A percentile compares a stretch with the other conserved stretches of the same genome.
phyloP scores from a whole-genome alignment of 1,140 invertebrate genomes.

The Pinna nobilis region DNA sequence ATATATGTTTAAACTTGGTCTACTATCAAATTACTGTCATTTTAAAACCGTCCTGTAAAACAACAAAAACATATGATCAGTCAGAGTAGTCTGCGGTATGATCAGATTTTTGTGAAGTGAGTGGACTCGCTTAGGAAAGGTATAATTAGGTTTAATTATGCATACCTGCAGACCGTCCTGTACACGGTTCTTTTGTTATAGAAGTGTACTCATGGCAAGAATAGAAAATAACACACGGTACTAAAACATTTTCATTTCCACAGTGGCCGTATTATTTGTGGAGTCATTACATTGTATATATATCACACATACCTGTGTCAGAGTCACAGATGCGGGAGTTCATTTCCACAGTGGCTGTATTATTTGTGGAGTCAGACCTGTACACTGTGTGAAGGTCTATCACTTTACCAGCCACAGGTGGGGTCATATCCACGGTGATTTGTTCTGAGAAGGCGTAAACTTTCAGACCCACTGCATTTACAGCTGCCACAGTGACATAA shows the following conservation, averaged over 20 bases:
- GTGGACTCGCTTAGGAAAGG: too few species aligned
- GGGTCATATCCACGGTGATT: slow-evolving; percentile 50
- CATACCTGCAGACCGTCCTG: background rate
- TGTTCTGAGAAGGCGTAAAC: slow-evolving; percentile 40
- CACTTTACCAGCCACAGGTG: slow-evolving; percentile 43
- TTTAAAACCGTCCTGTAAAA: too few species aligned
- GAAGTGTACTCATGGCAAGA: background rate
- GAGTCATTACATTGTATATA: too few species aligned
- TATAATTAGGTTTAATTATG: too few species aligned
- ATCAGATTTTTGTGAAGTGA: too few species aligned
- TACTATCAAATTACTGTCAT: background rate
- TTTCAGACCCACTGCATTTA: slow-evolving; percentile 49
- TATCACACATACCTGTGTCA: slow-evolving; percentile 35
- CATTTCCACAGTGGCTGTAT: slow-evolving; percentile 20
- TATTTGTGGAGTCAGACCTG: slow-evolving; percentile 28
- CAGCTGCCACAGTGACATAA: slow-evolving; percentile 51
- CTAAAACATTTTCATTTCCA: background rate
- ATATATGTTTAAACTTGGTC: background rate
- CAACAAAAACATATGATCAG: too few species aligned
- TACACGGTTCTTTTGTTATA: too few species aligned
- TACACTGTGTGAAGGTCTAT: slow-evolving; percentile 48
- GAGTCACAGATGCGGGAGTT: slow-evolving; percentile 44
- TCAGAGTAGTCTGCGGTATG: too few species aligned
- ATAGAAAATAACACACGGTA: too few species aligned
- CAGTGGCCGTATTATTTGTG: background rate